Conservation (phyloP, 2,888 invertebrate species). For the Melieria picta region DNA sequence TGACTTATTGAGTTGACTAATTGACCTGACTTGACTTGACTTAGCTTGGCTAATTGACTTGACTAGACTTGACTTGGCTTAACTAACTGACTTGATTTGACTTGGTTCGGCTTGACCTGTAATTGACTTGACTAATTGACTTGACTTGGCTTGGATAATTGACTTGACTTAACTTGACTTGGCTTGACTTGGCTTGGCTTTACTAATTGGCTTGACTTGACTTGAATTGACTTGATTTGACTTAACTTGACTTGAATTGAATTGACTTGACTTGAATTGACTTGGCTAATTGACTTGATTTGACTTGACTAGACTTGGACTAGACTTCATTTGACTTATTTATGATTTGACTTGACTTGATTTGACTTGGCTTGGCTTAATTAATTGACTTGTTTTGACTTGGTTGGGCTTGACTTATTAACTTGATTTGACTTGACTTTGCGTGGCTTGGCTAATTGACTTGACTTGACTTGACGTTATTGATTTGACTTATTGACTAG, state of each 20-base stretch:
- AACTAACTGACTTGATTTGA: background rate
- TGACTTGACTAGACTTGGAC: slow-evolving; percentile 8
- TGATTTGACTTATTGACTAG: too few species aligned
- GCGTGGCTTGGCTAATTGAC: too few species aligned
- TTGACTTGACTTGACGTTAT: too few species aligned
- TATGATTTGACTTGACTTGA: slow-evolving; percentile 8
- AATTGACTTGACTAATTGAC: background rate
- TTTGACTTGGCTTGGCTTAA: background rate
- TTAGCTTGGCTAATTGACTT: background rate
- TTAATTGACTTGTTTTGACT: too few species aligned
- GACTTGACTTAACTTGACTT: slow-evolving; percentile 5
- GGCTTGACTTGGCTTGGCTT: slow-evolving; percentile 3
- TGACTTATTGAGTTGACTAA: too few species aligned
- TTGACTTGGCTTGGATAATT: background rate
- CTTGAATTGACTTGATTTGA: slow-evolving; percentile 1
- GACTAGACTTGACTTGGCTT: background rate
- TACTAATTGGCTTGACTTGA: slow-evolving; percentile 1
- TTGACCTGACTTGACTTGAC: too few species aligned
- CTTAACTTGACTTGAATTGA: slow-evolving; percentile 5
- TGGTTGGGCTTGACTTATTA: too few species aligned
- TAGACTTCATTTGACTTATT: too few species aligned
- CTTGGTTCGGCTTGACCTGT: background rate
- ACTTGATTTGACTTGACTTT: too few species aligned
- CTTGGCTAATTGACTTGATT: background rate
- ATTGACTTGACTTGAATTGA: slow-evolving; percentile 3